Conservation (phyloP, 2,113 vertebrate genomes). For the Uria lomvia region DNA sequence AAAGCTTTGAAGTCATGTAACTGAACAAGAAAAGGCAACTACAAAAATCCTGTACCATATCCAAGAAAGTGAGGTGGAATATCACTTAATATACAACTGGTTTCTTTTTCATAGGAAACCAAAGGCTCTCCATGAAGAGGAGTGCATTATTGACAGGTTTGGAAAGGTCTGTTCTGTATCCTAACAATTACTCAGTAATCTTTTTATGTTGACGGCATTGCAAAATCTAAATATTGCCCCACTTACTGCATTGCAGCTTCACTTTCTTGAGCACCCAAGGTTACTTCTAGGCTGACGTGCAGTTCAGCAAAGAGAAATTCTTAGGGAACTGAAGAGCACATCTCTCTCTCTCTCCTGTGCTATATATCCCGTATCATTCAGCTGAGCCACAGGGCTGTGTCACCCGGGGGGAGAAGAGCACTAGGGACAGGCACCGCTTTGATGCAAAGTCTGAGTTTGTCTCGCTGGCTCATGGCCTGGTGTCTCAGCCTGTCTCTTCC, state of each 20-base stretch:
- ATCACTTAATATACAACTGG: not conserved
- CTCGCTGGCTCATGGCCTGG: not conserved
- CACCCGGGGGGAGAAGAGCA: not conserved
- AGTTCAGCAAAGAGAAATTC: not conserved
- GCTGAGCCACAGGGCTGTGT: not conserved
- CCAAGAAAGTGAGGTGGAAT: not conserved
- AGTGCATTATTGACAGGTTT: not conserved
- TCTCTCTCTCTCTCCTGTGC: not conserved
- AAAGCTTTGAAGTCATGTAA: not conserved
- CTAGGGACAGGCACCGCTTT: not conserved
- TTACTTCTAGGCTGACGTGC: not conserved
- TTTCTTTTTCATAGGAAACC: not conserved
- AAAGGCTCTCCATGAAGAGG: not conserved
- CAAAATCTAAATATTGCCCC: not conserved
- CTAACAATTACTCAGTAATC: not conserved
- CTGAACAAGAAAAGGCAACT: not conserved
- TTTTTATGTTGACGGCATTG: not conserved
- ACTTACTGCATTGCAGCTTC: accelerated
- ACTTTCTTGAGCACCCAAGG: not conserved
- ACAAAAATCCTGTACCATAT: not conserved
- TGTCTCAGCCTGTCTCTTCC: not conserved
- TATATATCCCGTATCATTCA: accelerated
- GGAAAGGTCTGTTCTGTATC: not conserved
- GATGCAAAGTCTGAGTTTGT: not conserved
- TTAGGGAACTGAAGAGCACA: not conserved